phyloP scores from a whole-genome alignment of 2,113 vertebrate genomes.

The Tachysurus vachellii region DNA sequence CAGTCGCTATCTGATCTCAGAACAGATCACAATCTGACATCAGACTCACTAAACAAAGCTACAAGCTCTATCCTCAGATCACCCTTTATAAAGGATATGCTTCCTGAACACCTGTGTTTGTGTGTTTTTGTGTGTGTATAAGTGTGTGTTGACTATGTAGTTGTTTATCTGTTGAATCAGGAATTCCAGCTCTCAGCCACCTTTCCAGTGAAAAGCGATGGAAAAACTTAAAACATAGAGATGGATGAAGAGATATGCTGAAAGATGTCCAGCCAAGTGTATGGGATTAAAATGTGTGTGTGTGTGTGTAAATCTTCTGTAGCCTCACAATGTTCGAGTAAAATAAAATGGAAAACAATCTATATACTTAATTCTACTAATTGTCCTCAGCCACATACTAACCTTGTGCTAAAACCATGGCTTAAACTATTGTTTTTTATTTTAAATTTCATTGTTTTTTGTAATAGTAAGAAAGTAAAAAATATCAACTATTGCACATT shows the following conservation, averaged over 20 bases:
- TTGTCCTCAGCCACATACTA: neutral
- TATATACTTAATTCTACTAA: neutral
- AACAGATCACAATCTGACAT: neutral
- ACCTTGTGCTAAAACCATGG: neutral
- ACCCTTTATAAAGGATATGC: neutral
- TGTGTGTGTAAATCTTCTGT: constrained; percentile 28
- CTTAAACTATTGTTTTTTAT: neutral
- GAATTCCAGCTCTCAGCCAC: constrained; percentile 76
- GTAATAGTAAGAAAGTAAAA: neutral
- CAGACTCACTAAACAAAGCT: constrained; percentile 26
- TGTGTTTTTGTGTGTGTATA: neutral
- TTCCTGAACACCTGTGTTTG: constrained; percentile 18
- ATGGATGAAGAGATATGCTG: constrained; percentile 68
- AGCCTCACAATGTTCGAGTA: neutral
- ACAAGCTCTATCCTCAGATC: constrained; percentile 19
- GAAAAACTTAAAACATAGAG: constrained; percentile 69
- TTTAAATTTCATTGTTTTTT: neutral
- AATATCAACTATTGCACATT: neutral
- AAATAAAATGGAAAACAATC: neutral
- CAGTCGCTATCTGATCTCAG: constrained; percentile 2
- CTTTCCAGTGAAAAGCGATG: constrained; percentile 65
- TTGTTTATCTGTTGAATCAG: constrained; percentile 69
- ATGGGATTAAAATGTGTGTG: neutral
- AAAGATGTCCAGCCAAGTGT: constrained; percentile 52
- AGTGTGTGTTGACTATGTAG: constrained; percentile 63